These are phyloP conservation scores for Bettongia penicillata DNA, from an alignment of 2,113 vertebrate genomes.

Conservation along the genomic window DNA sequence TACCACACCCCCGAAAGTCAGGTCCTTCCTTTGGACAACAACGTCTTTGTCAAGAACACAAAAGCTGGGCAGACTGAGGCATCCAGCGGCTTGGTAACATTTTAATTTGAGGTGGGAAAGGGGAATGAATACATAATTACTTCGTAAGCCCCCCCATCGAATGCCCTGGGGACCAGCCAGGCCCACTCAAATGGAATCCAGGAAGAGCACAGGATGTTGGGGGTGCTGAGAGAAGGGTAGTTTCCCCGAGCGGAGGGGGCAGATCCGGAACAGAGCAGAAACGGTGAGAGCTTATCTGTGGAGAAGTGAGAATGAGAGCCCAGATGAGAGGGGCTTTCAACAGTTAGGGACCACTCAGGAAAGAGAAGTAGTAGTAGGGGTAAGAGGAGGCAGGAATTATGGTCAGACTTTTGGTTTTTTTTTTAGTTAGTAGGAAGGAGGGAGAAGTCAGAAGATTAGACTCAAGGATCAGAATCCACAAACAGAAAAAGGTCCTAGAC, in stretches of 20 bases:
- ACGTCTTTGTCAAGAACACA: constrained; percentile 65
- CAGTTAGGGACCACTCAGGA: constrained; percentile 8
- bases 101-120: constrained; percentile 65
- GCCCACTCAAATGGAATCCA: constrained; percentile 74
- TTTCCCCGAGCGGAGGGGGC: constrained; percentile 71
- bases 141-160: constrained; percentile 53
- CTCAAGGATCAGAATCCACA: constrained; percentile 63
- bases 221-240: constrained; percentile 72
- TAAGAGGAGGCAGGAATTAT: constrained; percentile 29
- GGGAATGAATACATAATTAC: constrained; percentile 77
- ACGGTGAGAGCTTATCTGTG: constrained; percentile 82
- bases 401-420: constrained; percentile 47
- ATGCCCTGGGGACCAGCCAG: constrained; percentile 57
- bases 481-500: constrained; percentile 40
- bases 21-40: constrained; percentile 51
- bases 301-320: constrained; percentile 79
- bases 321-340: constrained; percentile 66
- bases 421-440: constrained; percentile 72
- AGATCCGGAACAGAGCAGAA: constrained; percentile 77
- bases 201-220: constrained; percentile 65
- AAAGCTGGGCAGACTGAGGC: constrained; percentile 55
- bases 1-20: neutral
- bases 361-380: constrained; percentile 37
- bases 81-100: constrained; percentile 56
- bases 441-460: constrained; percentile 54